Conservation (phyloP, 2,113 vertebrate species). For the Malurus alboscapulatus region DNA sequence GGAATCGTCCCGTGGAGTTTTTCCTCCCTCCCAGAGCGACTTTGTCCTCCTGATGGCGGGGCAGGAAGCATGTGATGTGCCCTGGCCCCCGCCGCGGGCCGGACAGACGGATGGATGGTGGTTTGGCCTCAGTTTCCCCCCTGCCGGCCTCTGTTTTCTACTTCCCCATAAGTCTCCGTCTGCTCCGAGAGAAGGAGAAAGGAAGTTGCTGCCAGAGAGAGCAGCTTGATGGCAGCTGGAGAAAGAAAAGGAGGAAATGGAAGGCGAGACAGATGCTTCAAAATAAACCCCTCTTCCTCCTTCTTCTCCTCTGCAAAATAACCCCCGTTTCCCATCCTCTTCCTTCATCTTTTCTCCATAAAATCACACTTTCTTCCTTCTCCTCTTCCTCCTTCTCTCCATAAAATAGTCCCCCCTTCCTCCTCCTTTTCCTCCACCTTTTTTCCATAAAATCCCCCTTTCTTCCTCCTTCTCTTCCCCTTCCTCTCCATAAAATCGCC, state of each 20-base stretch:
- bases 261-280: constrained; percentile 40
- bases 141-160: background rate
- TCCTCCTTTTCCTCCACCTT: background rate
- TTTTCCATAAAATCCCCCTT: background rate
- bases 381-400: background rate
- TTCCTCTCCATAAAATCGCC: background rate
- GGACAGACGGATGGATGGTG: background rate
- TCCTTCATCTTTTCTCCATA: background rate
- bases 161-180: constrained; percentile 16
- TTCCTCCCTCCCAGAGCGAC: background rate
- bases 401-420: background rate
- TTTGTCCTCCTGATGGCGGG: background rate
- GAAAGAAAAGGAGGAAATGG: constrained; percentile 60
- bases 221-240: background rate
- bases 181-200: background rate
- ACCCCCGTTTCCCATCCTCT: background rate
- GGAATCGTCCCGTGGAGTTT: rapidly evolving
- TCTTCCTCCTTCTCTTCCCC: background rate
- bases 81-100: background rate
- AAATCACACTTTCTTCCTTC: background rate
- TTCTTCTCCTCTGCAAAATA: background rate
- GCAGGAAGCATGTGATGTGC: background rate
- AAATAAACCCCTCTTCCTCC: background rate
- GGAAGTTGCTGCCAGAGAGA: constrained; percentile 38
- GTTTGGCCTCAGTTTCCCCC: background rate